Evolutionary conservation across 2,113 vertebrate species (phyloP).

Genomic region (Tringa solitaria): DNA sequence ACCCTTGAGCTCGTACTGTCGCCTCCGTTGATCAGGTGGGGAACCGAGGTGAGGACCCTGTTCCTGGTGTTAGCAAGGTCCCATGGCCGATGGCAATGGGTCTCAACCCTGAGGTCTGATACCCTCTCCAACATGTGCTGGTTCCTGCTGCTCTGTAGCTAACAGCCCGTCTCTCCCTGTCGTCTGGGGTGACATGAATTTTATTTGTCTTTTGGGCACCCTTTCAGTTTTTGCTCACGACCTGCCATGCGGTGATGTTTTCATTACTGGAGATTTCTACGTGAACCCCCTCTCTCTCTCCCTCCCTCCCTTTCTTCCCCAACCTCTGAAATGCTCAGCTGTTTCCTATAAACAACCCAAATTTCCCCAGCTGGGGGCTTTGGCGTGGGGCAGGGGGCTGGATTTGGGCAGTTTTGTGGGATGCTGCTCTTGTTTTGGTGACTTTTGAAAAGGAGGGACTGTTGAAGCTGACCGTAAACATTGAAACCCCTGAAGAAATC

Average conservation of each 20-base stretch:
- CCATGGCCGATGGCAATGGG: accelerated
- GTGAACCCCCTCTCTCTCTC: neutral
- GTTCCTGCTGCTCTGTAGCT: neutral
- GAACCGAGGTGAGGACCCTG: neutral
- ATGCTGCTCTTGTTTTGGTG: neutral
- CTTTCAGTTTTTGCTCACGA: neutral
- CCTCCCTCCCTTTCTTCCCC: neutral
- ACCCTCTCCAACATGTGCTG: accelerated
- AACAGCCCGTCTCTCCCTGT: neutral
- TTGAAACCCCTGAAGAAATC: neutral
- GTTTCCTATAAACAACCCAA: neutral
- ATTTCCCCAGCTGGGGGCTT: neutral
- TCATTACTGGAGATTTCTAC: neutral
- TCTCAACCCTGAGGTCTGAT: neutral
- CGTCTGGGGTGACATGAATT: neutral
- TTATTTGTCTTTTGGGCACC: neutral
- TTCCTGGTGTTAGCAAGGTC: neutral
- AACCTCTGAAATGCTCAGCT: neutral
- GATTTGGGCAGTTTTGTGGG: neutral
- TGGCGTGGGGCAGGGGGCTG: neutral
- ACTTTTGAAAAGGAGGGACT: neutral
- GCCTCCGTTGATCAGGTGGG: neutral
- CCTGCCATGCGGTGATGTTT: neutral
- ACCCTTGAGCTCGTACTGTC: accelerated
- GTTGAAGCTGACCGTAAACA: neutral